phyloP scores from a whole-genome alignment of 2,113 vertebrate species.

The Phylloscopus trochilus region DNA sequence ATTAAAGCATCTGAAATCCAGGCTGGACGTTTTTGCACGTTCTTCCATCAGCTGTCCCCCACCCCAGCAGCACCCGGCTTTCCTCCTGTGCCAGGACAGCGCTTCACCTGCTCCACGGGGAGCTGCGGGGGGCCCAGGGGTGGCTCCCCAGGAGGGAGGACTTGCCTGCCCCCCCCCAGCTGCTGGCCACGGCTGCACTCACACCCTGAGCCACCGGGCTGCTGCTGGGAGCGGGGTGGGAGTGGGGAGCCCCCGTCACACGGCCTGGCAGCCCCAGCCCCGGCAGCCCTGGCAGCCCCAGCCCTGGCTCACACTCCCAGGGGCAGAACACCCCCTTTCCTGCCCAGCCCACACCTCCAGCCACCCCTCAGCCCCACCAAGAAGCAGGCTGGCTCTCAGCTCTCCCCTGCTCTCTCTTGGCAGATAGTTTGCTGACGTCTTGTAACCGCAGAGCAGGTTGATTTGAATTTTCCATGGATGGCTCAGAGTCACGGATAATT shows the following conservation, averaged over 20 bases:
- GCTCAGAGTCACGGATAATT: constrained; percentile 57
- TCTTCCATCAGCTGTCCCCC: background rate
- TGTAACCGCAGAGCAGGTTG: constrained; percentile 43
- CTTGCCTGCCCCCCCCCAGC: rapidly evolving
- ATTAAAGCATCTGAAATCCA: background rate
- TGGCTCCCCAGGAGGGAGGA: rapidly evolving
- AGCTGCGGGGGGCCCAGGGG: background rate
- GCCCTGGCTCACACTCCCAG: rapidly evolving
- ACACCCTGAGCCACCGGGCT: background rate
- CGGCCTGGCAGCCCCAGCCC: background rate
- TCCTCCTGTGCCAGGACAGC: background rate
- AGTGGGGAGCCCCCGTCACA: rapidly evolving
- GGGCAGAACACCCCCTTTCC: background rate
- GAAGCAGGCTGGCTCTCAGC: background rate
- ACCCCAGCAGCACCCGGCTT: background rate
- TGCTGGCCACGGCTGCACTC: background rate
- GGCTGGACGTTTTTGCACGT: background rate
- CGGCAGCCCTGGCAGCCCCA: background rate
- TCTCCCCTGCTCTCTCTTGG: constrained; percentile 4
- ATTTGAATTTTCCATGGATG: constrained; percentile 64
- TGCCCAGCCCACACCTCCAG: background rate
- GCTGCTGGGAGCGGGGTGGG: no score
- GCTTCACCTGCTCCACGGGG: background rate
- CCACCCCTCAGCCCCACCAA: background rate
- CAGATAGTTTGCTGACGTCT: background rate